These are phyloP conservation scores for Ectemnius lituratus DNA, from an alignment of 2,888 invertebrate genomes.

Conservation along the genomic window DNA sequence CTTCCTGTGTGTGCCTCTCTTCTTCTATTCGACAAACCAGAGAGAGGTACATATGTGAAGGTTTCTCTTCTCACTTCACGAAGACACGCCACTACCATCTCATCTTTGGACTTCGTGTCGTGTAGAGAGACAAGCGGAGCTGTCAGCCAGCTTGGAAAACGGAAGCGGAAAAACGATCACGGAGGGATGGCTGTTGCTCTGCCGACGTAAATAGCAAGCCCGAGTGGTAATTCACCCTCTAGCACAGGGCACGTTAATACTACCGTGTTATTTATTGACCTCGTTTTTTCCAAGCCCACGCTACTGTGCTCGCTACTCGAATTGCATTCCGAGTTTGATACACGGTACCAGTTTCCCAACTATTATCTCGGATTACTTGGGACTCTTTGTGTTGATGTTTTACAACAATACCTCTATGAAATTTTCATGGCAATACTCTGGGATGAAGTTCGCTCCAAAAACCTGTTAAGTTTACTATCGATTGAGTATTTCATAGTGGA, in stretches of 20 bases:
- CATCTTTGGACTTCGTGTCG: constrained; percentile 1
- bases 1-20: constrained; percentile 51
- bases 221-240: neutral
- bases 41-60: neutral
- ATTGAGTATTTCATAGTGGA: too few species aligned
- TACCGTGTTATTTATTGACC: too few species aligned
- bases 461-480: too few species aligned
- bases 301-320: neutral
- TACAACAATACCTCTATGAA: too few species aligned
- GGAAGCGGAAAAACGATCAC: constrained; percentile 37
- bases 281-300: neutral
- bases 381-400: too few species aligned
- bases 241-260: neutral
- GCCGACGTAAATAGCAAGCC: constrained; percentile 8
- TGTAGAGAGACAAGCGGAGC: neutral
- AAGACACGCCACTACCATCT: neutral
- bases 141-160: constrained; percentile 9
- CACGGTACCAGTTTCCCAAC: too few species aligned
- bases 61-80: neutral
- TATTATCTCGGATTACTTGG: too few species aligned
- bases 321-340: too few species aligned
- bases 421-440: too few species aligned
- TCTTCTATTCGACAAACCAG: too few species aligned
- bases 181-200: neutral
- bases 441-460: too few species aligned